Evolutionary conservation across 2,888 invertebrate species (phyloP).

Genomic region (Brachyopa scutellaris): DNA sequence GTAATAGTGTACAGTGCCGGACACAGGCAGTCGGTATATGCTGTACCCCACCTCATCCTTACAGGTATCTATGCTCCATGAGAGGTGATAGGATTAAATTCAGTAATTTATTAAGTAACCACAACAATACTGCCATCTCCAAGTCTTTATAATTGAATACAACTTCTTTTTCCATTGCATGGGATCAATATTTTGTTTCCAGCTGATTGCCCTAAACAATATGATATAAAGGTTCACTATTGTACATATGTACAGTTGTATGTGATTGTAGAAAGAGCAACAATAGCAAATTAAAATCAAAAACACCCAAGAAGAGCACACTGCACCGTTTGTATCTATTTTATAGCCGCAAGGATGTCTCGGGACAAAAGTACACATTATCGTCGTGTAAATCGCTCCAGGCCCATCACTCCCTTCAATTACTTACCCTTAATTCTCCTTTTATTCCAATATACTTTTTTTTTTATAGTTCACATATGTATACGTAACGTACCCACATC

Average conservation of each 20-base stretch:
- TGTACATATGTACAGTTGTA: no score
- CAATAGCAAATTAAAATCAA: constrained; percentile 50
- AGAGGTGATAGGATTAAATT: no score
- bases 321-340: constrained; percentile 20
- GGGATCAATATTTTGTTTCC: not conserved
- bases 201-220: constrained; percentile 28
- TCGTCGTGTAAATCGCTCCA: constrained; percentile 45
- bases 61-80: no score
- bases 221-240: no score
- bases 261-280: constrained; percentile 28
- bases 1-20: no score
- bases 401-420: constrained; percentile 53
- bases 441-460: constrained; percentile 1
- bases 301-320: constrained; percentile 42
- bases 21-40: no score
- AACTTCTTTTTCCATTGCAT: no score
- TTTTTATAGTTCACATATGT: constrained; percentile 22
- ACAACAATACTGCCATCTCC: no score
- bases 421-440: constrained; percentile 38
- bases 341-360: constrained; percentile 57
- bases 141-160: no score
- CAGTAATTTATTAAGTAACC: no score
- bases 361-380: constrained; percentile 58
- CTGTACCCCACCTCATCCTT: no score
- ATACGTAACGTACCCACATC: no score